Percentiles rank a stretch among this genome's conserved stretches.
phyloP scores from a whole-genome alignment of 2,888 invertebrate genomes.

The Apoda limacodes region DNA sequence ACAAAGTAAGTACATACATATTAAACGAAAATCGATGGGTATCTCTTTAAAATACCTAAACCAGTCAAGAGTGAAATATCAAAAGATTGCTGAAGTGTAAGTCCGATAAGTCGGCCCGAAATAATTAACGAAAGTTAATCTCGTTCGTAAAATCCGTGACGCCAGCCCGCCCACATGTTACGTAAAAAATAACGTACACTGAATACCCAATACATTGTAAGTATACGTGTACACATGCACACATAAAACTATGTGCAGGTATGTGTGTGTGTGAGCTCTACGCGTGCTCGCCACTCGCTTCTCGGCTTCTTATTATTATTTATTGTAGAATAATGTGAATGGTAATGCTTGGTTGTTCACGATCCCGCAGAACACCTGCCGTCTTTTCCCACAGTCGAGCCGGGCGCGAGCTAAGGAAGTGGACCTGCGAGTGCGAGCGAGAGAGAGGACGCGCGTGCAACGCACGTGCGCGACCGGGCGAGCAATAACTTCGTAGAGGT shows the following conservation, averaged over 20 bases:
- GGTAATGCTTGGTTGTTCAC: constrained; percentile 71
- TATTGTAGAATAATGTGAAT: constrained; percentile 71
- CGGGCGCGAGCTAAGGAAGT: constrained; percentile 52
- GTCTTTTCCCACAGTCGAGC: constrained; percentile 69
- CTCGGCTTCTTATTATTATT: constrained; percentile 69
- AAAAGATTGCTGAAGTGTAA: constrained; percentile 32
- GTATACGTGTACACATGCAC: constrained; percentile 33
- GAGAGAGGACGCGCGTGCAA: constrained; percentile 45
- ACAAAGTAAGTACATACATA: too few relatives aligned
- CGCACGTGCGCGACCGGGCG: constrained; percentile 48
- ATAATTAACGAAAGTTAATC: constrained; percentile 57
- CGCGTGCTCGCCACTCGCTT: constrained; percentile 68
- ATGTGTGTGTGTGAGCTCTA: constrained; percentile 48
- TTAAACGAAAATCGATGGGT: constrained; percentile 11
- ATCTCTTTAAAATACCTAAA: constrained; percentile 14
- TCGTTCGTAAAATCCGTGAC: constrained; percentile 48
- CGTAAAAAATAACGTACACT: constrained; percentile 44
- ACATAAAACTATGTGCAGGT: constrained; percentile 44
- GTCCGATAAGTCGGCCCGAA: constrained; percentile 47
- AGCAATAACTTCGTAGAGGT: constrained; percentile 28
- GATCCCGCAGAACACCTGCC: constrained; percentile 73
- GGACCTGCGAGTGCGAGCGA: constrained; percentile 47
- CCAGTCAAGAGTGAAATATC: constrained; percentile 35
- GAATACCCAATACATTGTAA: constrained; percentile 28
- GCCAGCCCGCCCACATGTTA: constrained; percentile 62